phyloP scores from a whole-genome alignment of 2,113 vertebrate genomes.

The Charina bottae region DNA sequence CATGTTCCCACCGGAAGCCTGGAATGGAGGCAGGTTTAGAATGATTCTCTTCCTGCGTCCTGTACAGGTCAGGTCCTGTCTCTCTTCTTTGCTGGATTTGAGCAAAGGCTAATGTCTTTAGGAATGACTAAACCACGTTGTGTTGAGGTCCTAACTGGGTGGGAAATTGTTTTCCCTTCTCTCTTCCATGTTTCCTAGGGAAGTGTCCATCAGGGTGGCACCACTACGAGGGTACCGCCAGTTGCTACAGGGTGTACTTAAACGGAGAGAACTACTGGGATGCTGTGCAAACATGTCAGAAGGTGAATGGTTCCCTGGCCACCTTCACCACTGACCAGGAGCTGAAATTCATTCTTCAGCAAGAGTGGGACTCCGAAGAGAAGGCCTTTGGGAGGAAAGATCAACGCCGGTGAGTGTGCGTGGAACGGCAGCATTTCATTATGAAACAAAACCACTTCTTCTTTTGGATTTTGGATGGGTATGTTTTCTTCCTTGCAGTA shows the following conservation, averaged over 20 bases:
- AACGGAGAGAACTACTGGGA: constrained; percentile 97
- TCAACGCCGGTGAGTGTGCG: constrained; percentile 86
- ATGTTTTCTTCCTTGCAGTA: neutral
- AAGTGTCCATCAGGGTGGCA: constrained; percentile 98
- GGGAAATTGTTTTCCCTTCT: constrained; percentile 64
- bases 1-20: no score
- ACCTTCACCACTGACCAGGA: constrained; percentile 95
- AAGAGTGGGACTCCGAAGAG: constrained; percentile 94
- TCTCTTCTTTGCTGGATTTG: neutral
- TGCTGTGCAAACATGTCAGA: constrained; percentile 93
- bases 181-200: constrained; percentile 86
- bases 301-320: constrained; percentile 90
- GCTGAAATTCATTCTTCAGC: constrained; percentile 92
- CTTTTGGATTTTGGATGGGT: neutral
- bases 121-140: neutral
- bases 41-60: neutral
- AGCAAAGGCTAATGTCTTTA: neutral
- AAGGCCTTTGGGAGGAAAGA: constrained; percentile 86
- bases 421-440: neutral
- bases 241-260: constrained; percentile 96
- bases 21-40: no score
- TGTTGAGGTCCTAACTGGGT: constrained; percentile 74
- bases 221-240: constrained; percentile 96
- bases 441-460: neutral
- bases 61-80: rapidly evolving